These are phyloP conservation scores for Podarcis raffonei DNA, from an alignment of 2,113 vertebrate species.

Conservation along the genomic window DNA sequence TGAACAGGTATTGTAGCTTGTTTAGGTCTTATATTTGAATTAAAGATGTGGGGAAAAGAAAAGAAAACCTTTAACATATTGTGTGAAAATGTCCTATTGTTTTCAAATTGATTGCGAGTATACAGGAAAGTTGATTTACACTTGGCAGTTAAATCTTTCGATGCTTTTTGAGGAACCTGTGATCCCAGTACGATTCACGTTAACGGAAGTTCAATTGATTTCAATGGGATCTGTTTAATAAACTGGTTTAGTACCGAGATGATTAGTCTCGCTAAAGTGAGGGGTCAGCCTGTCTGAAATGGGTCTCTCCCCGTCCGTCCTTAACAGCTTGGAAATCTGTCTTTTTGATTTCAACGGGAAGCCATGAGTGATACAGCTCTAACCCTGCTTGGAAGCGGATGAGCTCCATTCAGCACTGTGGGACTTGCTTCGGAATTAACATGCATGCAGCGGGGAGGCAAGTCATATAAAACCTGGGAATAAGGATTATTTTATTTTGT, in stretches of 20 bases:
- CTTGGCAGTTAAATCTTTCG: neutral
- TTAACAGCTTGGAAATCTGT: neutral
- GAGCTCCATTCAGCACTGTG: neutral
- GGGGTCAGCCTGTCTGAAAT: neutral
- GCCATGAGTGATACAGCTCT: neutral
- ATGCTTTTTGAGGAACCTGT: neutral
- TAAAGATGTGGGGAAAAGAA: neutral
- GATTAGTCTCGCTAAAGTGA: neutral
- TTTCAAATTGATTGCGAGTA: neutral
- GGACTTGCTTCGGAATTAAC: neutral
- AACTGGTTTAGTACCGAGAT: neutral
- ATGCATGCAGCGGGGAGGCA: neutral
- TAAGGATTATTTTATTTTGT: neutral
- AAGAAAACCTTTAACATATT: neutral
- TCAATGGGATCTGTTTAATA: neutral
- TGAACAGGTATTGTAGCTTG: neutral
- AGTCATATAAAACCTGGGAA: neutral
- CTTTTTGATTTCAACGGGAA: neutral
- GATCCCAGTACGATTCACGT: neutral
- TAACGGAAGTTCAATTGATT: neutral
- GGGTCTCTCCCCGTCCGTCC: neutral
- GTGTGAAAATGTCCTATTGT: neutral
- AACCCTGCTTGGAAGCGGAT: neutral
- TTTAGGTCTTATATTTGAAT: neutral
- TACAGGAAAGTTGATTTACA: neutral